Evolutionary conservation across 2,888 invertebrate species (phyloP), one percentile per base, ranked within the genome.

Genomic region (Fabriciana adippe): DNA sequence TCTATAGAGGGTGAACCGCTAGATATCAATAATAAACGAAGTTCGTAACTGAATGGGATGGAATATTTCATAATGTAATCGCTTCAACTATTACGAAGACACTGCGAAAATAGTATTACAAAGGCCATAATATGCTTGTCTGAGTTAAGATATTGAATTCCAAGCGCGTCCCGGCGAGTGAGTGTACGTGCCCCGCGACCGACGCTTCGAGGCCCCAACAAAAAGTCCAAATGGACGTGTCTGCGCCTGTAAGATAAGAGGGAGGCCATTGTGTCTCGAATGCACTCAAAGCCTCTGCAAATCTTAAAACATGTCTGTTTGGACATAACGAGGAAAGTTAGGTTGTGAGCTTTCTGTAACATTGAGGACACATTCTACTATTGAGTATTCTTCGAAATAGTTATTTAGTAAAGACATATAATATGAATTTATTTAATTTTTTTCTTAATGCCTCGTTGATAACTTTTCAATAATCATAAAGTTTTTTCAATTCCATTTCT

Each of bases 141-240:
- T 41, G 35, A 89, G 82, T 83, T 81, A 79, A 80, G 79, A 87
- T 87, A 90, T 88, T 88, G 88, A 89, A 90, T 90, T 89, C 90
- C 78, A 82, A 83, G 82, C 87, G 88, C 85, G 88, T 88, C 79
- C 78, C 69, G 79, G 78, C 80, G 81, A 83, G 83, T 81, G 80
- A 83, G 78, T 75, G 86, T 84, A 90, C 90, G 89, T 90, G 89
- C 78, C 76, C 66, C 78, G 79, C 84, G 84, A 85, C 84, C 86
- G 81, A 82, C 81, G 83, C 81, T 85, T 79, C 73, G 78, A 74
- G 81, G 81, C 79, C 79, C 79, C 80, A 73, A 81, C 82, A 88
- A 89, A 88, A 88, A 87, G 80, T 86, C 79, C 74, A 83, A 88
- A 87, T 84, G 82, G 82, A 89, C 80, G 81, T 83, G 79, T 84